These are phyloP conservation scores for Tipula lateralis DNA, from an alignment of 2,888 invertebrate genomes.

Conservation along the genomic window DNA sequence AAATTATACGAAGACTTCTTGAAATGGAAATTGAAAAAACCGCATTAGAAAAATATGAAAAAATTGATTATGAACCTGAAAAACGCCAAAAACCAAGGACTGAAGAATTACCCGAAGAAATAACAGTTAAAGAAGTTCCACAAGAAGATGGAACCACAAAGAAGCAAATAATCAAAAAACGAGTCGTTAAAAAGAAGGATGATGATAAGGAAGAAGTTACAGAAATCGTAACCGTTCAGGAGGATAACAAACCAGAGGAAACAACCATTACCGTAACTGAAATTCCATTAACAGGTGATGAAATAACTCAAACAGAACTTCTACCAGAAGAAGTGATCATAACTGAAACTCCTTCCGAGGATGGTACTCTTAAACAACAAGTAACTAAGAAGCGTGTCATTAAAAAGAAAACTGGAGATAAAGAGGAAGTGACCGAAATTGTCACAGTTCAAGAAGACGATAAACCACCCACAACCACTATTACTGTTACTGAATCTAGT, in stretches of 20 bases:
- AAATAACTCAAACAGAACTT: slow-evolving; percentile 36
- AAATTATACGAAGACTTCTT: slow-evolving; percentile 40
- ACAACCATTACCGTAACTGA: slow-evolving; percentile 49
- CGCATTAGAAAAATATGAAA: slow-evolving; percentile 41
- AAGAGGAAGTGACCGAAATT: slow-evolving; percentile 49
- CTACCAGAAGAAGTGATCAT: slow-evolving; percentile 45
- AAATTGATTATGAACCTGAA: slow-evolving; percentile 42
- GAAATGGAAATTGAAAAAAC: slow-evolving; percentile 41
- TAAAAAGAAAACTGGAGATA: slow-evolving; percentile 43
- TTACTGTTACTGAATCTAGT: slow-evolving; percentile 42
- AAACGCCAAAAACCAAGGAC: slow-evolving; percentile 40
- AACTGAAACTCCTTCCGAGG: slow-evolving; percentile 38
- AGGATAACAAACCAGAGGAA: slow-evolving; percentile 48
- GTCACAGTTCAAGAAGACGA: slow-evolving; percentile 45
- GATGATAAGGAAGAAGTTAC: slow-evolving; percentile 49
- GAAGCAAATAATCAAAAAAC: slow-evolving; percentile 44
- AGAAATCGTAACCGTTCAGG: slow-evolving; percentile 46
- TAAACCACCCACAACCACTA: slow-evolving; percentile 43
- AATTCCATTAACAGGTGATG: not conserved
- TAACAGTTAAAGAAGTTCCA: slow-evolving; percentile 35
- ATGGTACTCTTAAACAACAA: slow-evolving; percentile 26
- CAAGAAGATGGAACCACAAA: slow-evolving; percentile 42
- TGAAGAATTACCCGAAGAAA: slow-evolving; percentile 39
- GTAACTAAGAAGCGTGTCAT: slow-evolving; percentile 41
- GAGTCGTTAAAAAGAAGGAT: slow-evolving; percentile 45